These are phyloP conservation scores for Adelosebastes latens DNA, from an alignment of 2,797 vertebrate species.

Conservation along the genomic window DNA sequence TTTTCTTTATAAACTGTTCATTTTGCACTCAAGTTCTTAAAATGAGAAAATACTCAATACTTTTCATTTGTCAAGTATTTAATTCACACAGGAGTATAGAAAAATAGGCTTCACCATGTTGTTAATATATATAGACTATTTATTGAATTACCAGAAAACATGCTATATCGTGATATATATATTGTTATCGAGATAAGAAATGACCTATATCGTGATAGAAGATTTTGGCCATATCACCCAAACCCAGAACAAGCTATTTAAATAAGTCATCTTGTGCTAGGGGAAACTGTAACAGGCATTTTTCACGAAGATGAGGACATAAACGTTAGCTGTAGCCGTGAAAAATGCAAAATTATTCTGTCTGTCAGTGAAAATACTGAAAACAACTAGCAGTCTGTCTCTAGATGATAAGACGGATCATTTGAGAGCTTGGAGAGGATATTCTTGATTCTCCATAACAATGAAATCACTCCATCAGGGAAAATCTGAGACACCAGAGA, in stretches of 20 bases:
- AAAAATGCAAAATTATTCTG: background rate
- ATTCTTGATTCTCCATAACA: constrained; percentile 26
- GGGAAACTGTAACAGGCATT: background rate
- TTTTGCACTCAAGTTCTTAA: too few species aligned
- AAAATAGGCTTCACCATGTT: too few species aligned
- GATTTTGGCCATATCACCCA: too few species aligned
- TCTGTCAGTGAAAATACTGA: constrained; percentile 6
- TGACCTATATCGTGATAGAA: too few species aligned
- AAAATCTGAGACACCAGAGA: constrained; percentile 30
- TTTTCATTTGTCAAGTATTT: too few species aligned
- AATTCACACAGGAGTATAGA: too few species aligned
- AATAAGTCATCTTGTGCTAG: background rate
- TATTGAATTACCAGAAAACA: too few species aligned
- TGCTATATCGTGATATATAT: too few species aligned
- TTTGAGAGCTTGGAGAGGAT: constrained; percentile 12
- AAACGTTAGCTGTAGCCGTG: background rate
- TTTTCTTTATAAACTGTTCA: too few species aligned
- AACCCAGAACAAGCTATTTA: background rate
- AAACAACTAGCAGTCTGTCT: background rate
- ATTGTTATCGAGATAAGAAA: too few species aligned
- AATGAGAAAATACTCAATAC: too few species aligned
- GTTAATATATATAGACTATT: too few species aligned
- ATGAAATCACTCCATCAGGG: constrained; percentile 31
- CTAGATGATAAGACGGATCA: constrained; percentile 18
- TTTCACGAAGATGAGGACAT: background rate